These are phyloP conservation scores for Onychostoma macrolepis DNA, from an alignment of 2,113 vertebrate species.

Conservation along the genomic window DNA sequence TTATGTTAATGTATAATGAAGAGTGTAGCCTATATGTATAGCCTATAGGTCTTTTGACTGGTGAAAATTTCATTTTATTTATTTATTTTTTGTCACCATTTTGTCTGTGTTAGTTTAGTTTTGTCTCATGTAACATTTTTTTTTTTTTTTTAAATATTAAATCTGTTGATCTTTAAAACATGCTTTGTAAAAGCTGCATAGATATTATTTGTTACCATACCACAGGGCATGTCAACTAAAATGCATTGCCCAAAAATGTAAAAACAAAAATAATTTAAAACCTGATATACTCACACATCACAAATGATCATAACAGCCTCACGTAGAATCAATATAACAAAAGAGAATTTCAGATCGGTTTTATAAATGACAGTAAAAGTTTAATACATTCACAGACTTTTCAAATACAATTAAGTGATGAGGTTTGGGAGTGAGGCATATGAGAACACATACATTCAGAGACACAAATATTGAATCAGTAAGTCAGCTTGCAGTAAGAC, in stretches of 20 bases:
- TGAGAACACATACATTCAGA: slow-evolving; percentile 20
- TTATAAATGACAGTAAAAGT: slow-evolving; percentile 74
- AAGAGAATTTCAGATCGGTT: slow-evolving; percentile 58
- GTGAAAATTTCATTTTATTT: too few relatives aligned
- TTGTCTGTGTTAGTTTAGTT: too few relatives aligned
- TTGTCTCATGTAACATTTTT: too few relatives aligned
- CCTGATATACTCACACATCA: neutral
- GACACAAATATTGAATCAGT: slow-evolving; percentile 13
- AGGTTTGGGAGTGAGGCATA: slow-evolving; percentile 20
- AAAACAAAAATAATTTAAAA: neutral
- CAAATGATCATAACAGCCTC: neutral
- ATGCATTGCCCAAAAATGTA: neutral
- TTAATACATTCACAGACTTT: slow-evolving; percentile 63
- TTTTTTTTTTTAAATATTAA: too few relatives aligned
- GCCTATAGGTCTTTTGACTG: neutral
- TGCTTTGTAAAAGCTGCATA: neutral
- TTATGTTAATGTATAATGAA: neutral
- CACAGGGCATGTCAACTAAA: neutral
- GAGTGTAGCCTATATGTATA: too few relatives aligned
- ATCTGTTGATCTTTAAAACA: too few relatives aligned
- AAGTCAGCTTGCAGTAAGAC: slow-evolving; percentile 25
- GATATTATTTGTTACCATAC: neutral
- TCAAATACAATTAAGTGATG: slow-evolving; percentile 22
- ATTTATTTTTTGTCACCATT: too few relatives aligned
- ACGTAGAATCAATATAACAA: neutral